Base-by-base conservation (phyloP, 2,888 invertebrate species). In the Trimorus sp. region DNA sequence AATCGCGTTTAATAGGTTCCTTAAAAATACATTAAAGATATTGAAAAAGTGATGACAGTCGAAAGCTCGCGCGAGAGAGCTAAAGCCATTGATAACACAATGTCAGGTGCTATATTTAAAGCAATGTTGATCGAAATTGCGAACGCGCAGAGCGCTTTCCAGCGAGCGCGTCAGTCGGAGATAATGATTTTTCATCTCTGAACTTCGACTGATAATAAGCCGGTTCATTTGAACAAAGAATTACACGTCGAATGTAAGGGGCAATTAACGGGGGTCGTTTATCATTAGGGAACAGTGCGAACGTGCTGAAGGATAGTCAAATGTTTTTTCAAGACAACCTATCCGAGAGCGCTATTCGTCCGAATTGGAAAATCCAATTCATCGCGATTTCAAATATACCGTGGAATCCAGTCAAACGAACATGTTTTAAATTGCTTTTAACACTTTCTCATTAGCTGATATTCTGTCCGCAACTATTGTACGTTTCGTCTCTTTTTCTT, bases 11-110 rank as follows among this genome's bases (percentile, higher is more conserved):
- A 77, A 77, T 63, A 69, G 77, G 77, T 69, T 63, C 69, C 77
- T 77, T 77, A 69, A 77, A 76, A 77, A 63, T 56, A 58, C 77
- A 77, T 77, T 77, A 70, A 77, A 70, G 69, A 63, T 70, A 70
- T 70, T 77, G 58, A 69, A 77, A 70, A 70, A 63, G 63, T 58
- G 63, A 70, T 58, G 77, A 70, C 69, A 63, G 63, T 77, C 51
- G 63, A 70, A 63, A 77, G 69, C 69, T 77, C 66, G 58, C 62
- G 58, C 42, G 69, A 70, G 63, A 51, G 54, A 77, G 51, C 38
- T 63, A 56, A 77, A 77, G 60, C 58, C 69, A 48, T 70, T 54
- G 77, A 77, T 77, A 77, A 77, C 58, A 70, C 56, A 63, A 70
- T 77, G 77, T 77, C 77, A 70, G 63, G 58, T 63, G 58, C 58